These are phyloP conservation scores for Octodonta nipae DNA, from an alignment of 2,888 invertebrate genomes.

Conservation along the genomic window DNA sequence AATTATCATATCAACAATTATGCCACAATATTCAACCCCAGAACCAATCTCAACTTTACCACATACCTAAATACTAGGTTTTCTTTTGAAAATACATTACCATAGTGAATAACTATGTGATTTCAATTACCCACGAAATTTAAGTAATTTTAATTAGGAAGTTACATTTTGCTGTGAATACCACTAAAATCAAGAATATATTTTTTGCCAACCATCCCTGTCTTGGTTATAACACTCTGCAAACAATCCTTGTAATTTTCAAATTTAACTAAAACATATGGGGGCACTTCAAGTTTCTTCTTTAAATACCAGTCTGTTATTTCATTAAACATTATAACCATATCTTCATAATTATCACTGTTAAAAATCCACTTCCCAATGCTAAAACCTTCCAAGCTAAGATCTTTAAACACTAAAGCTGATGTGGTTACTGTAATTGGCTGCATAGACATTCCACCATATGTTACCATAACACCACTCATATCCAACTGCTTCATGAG, in stretches of 20 bases:
- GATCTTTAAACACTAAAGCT: conserved; percentile 71
- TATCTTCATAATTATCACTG: conserved; percentile 42
- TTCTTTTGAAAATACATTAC: too few species aligned
- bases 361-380: conserved; percentile 70
- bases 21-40: too few species aligned
- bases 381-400: conserved; percentile 72
- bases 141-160: too few species aligned
- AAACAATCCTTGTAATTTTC: conserved; percentile 62
- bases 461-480: conserved; percentile 75
- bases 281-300: conserved; percentile 59
- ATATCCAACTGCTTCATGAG: conserved; percentile 59
- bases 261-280: conserved; percentile 55
- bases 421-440: conserved; percentile 72
- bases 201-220: conserved; percentile 66
- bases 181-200: conserved; percentile 51
- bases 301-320: conserved; percentile 55
- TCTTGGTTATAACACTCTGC: conserved; percentile 47
- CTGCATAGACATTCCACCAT: conserved; percentile 86
- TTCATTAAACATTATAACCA: conserved; percentile 60
- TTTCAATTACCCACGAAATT: too few species aligned
- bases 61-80: too few species aligned
- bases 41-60: too few species aligned
- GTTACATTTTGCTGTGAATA: background rate
- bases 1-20: too few species aligned
- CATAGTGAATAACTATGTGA: too few species aligned